Base-by-base conservation (phyloP, 2,113 vertebrate genomes). In the Loxodonta africana region DNA sequence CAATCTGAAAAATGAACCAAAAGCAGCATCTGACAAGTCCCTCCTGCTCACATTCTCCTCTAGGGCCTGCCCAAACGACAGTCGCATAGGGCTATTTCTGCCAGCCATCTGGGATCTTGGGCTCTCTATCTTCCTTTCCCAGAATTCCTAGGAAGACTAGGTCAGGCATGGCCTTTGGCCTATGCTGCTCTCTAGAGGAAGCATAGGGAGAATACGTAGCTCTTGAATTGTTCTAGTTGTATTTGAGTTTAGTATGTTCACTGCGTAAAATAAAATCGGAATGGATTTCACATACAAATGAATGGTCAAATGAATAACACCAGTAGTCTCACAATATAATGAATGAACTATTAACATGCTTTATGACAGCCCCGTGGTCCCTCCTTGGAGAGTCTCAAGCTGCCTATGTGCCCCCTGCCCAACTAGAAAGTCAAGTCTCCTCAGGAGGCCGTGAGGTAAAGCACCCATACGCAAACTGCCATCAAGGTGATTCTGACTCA, bases 201-300 rank as follows among this genome's bases (percentile, higher is more conserved):
- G 41, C 41, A 33, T 2, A 5, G 28, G 11, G 41, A 18, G 9
- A 44, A 67, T 15, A 44, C 11, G 0, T 0, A 60, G 26, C 28
- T 83, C 69, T 53, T 53, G 4, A 67, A 28, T 0, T 5, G 25
- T 46, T 67, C 77, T 63, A 85, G 8, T 2, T 77, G 1, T 48
- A 83, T 73, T 80, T 84, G 44, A 81, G 81, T 30, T 51, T 46
- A 87, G 76, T 23, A 63, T 3, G 74, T 9, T 95, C 37, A 28
- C 12, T 53, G n/a, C 30, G 30, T 76, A 26, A 85, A 92, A 67
- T 41, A 20, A 85, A 91, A 83, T 48, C 11, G 83, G 83, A 90
- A 78, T 46, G 20, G 33, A 62, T 25, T 28, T 44, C 14, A 53
- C 53, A 62, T 41, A n/a, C 33, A 92, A 25, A 77, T 65, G 11